A percentile compares a stretch with the other conserved stretches of the same genome.
Evolutionary conservation across 2,888 invertebrate genomes (phyloP).

Genomic region (Microplitis deprimator): DNA sequence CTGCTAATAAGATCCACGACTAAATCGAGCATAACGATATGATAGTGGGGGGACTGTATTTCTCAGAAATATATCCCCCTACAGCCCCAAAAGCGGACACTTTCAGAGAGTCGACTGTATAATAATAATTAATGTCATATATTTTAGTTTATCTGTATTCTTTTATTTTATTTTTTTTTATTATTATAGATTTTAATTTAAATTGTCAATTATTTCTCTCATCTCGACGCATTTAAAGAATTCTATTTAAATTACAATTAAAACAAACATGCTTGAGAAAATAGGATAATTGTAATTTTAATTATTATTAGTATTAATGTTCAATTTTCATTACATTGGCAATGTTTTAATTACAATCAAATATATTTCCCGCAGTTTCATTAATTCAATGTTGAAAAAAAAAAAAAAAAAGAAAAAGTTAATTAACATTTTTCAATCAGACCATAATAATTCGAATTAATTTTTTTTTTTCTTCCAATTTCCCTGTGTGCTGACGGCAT

Average conservation of each 20-base stretch:
- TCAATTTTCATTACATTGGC: not conserved
- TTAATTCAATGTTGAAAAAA: slow-evolving; percentile 4
- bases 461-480: slow-evolving; percentile 67
- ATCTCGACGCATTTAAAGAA: not conserved
- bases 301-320: not conserved
- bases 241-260: not conserved
- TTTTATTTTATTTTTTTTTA: not conserved
- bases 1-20: too few relatives aligned
- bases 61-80: too few relatives aligned
- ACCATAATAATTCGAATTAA: slow-evolving; percentile 62
- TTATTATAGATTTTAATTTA: not conserved
- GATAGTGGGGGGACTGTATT: too few relatives aligned
- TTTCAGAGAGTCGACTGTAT: not conserved
- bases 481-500: slow-evolving; percentile 66
- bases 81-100: too few relatives aligned
- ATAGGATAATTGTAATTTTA: not conserved
- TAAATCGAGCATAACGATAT: too few relatives aligned
- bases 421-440: slow-evolving; percentile 50
- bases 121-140: slow-evolving; percentile 22
- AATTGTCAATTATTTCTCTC: not conserved
- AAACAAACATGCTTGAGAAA: not conserved
- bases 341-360: slow-evolving; percentile 18
- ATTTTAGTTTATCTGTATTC: slow-evolving; percentile 5
- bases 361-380: slow-evolving; percentile 9
- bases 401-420: slow-evolving; percentile 34